These are phyloP conservation scores for Fulica atra DNA, from an alignment of 2,113 vertebrate genomes.

Conservation along the genomic window DNA sequence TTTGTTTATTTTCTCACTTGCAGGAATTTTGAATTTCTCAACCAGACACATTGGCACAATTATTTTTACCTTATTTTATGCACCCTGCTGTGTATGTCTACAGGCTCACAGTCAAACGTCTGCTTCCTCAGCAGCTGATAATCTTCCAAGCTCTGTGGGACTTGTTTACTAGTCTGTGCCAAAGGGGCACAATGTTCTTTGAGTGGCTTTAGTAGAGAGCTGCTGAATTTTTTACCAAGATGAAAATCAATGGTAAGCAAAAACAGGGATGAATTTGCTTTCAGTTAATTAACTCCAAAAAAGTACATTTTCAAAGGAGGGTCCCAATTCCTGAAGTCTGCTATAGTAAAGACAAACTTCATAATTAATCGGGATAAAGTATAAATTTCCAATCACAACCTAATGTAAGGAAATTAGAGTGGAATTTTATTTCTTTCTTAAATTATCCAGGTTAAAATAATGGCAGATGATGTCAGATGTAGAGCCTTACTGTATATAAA, in stretches of 20 bases:
- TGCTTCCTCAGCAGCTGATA: slow-evolving; percentile 60
- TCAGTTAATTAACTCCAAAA: not conserved
- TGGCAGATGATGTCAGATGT: not conserved
- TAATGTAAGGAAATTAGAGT: not conserved
- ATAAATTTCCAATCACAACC: not conserved
- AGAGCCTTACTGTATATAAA: not conserved
- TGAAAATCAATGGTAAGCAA: not conserved
- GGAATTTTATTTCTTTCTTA: not conserved
- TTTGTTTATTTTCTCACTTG: slow-evolving; percentile 33
- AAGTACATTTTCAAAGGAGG: not conserved
- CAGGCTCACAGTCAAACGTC: slow-evolving; percentile 62
- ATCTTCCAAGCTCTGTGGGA: slow-evolving; percentile 24
- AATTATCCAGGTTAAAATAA: not conserved
- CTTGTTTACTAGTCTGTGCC: slow-evolving; percentile 22
- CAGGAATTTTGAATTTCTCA: slow-evolving; percentile 58
- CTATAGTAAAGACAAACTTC: not conserved
- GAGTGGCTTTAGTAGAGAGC: not conserved
- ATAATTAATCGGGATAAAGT: not conserved
- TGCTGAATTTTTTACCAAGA: slow-evolving; percentile 25
- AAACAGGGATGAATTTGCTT: not conserved
- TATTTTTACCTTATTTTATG: slow-evolving; percentile 58
- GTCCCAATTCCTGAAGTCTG: not conserved
- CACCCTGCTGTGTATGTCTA: slow-evolving; percentile 54
- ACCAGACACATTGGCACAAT: slow-evolving; percentile 55
- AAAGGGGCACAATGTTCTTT: slow-evolving; percentile 17